Evolutionary conservation across 2,797 vertebrate genomes (phyloP).

Genomic region (Characodon lateralis): DNA sequence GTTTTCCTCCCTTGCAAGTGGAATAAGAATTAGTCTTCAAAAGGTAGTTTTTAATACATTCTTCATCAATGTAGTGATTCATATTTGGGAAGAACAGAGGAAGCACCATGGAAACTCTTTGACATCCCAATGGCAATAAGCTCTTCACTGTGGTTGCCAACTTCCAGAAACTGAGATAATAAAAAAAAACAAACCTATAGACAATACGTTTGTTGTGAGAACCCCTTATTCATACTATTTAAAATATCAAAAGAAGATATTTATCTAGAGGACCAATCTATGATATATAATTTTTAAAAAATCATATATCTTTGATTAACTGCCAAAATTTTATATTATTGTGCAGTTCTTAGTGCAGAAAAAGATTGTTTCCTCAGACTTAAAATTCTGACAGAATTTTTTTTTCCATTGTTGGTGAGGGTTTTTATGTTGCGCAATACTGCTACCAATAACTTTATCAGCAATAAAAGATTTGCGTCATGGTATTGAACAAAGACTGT

Average conservation of each 20-base stretch:
- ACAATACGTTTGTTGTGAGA: background rate
- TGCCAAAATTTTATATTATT: background rate
- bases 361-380: background rate
- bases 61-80: background rate
- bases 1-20: background rate
- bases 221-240: background rate
- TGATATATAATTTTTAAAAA: background rate
- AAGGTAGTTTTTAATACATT: background rate
- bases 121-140: background rate
- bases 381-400: background rate
- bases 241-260: background rate
- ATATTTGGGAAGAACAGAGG: background rate
- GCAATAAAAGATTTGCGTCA: background rate
- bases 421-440: background rate
- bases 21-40: background rate
- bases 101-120: slow-evolving; percentile 1
- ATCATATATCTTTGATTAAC: background rate
- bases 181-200: too few species aligned
- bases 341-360: background rate
- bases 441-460: background rate
- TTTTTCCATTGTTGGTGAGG: background rate
- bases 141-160: background rate
- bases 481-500: background rate
- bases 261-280: background rate
- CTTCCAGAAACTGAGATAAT: background rate